phyloP scores from a whole-genome alignment of 2,113 vertebrate species.

The Chiloscyllium plagiosum region DNA sequence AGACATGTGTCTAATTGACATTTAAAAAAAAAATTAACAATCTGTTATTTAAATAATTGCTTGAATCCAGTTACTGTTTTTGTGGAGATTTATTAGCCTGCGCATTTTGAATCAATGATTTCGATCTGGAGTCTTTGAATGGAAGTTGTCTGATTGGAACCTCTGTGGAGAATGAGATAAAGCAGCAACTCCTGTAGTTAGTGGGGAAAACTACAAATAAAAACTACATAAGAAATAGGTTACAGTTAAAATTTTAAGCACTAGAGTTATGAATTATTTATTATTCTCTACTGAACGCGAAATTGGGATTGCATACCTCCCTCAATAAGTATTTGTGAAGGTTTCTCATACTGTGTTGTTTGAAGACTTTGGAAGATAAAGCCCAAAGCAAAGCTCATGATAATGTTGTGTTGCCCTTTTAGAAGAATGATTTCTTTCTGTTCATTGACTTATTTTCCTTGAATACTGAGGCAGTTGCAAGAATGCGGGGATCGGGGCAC shows the following conservation, averaged over 20 bases:
- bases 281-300: not conserved
- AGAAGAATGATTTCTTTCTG: not conserved
- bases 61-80: constrained; percentile 20
- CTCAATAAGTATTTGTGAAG: not conserved
- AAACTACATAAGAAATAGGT: not conserved
- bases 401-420: not conserved
- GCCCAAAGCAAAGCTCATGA: not conserved
- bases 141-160: not conserved
- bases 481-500: not conserved
- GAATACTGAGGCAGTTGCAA: not conserved
- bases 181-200: not conserved
- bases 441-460: not conserved
- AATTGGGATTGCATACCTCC: not conserved
- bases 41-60: constrained; percentile 31
- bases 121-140: constrained; percentile 19
- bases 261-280: constrained; percentile 11
- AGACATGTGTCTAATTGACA: constrained; percentile 21
- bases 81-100: constrained; percentile 4
- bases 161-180: constrained; percentile 25
- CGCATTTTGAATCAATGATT: constrained; percentile 17
- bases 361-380: not conserved
- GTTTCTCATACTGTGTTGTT: not conserved
- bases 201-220: not conserved
- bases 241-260: not conserved
- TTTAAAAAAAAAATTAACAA: not conserved